Evolutionary conservation across 2,113 vertebrate species (phyloP).

Genomic region (Chaetops frenatus): DNA sequence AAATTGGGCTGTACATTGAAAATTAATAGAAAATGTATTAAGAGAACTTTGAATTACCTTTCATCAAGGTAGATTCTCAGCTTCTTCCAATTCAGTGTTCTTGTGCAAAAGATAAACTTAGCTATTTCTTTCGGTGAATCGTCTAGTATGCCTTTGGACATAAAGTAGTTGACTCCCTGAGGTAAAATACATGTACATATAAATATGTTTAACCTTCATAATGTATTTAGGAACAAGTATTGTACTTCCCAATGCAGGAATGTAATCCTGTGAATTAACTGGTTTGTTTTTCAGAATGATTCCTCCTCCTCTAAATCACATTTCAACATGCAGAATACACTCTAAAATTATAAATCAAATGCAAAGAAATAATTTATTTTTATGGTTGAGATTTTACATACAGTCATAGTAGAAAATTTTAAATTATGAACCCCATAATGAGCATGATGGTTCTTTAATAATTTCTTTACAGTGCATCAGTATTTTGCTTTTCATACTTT

Average conservation of each 20-base stretch:
- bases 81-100: constrained; percentile 98
- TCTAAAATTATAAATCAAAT: constrained; percentile 34
- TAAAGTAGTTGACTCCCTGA: constrained; percentile 95
- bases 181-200: constrained; percentile 50
- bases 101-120: constrained; percentile 98
- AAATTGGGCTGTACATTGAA: not conserved
- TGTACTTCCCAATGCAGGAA: not conserved
- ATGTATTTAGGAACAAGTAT: not conserved
- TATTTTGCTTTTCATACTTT: not conserved
- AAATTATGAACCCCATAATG: constrained; percentile 31
- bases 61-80: constrained; percentile 96
- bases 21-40: not conserved
- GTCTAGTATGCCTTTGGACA: constrained; percentile 92
- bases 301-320: constrained; percentile 10
- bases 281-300: not conserved
- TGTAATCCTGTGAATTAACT: not conserved
- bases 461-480: not conserved
- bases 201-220: constrained; percentile 24
- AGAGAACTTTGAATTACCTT: constrained; percentile 74
- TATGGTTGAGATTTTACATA: constrained; percentile 62
- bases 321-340: constrained; percentile 67
- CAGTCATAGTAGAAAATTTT: constrained; percentile 54
- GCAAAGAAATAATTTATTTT: constrained; percentile 12
- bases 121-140: constrained; percentile 94
- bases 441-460: not conserved